These are phyloP conservation scores for Gavialis gangeticus DNA, from an alignment of 2,113 vertebrate genomes.

Conservation along the genomic window DNA sequence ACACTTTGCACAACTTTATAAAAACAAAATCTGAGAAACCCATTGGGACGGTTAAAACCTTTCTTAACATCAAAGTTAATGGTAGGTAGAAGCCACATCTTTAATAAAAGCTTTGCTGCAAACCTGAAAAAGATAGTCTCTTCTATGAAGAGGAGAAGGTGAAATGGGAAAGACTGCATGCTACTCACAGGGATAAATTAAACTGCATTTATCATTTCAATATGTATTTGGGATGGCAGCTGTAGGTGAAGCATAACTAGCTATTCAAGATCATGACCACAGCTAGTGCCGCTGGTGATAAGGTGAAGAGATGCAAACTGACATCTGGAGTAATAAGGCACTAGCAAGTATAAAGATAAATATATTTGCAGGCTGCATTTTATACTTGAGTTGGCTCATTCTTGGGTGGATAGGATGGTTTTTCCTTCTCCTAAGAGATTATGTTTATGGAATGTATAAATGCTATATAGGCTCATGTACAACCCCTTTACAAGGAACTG, in stretches of 20 bases:
- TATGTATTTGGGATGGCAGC: neutral
- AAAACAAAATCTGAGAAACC: too few relatives aligned
- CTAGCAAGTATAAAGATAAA: neutral
- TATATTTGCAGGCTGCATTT: neutral
- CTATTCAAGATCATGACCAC: neutral
- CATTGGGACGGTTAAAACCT: too few relatives aligned
- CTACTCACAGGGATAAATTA: neutral
- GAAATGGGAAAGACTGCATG: neutral
- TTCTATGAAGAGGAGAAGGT: neutral
- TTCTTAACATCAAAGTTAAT: too few relatives aligned
- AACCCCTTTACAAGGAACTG: conserved; percentile 19
- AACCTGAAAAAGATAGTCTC: too few relatives aligned
- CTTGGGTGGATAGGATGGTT: neutral
- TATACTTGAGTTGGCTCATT: neutral
- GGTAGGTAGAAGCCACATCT: too few relatives aligned
- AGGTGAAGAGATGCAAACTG: neutral
- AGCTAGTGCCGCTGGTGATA: neutral
- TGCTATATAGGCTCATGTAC: neutral
- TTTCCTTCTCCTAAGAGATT: neutral
- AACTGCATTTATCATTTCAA: neutral
- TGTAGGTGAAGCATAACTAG: neutral
- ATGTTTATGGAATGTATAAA: neutral
- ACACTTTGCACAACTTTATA: too few relatives aligned
- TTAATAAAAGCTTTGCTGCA: too few relatives aligned
- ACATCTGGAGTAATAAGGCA: neutral